These are phyloP conservation scores for Gymnocheta viridis DNA, from an alignment of 2,888 invertebrate species.

Conservation along the genomic window DNA sequence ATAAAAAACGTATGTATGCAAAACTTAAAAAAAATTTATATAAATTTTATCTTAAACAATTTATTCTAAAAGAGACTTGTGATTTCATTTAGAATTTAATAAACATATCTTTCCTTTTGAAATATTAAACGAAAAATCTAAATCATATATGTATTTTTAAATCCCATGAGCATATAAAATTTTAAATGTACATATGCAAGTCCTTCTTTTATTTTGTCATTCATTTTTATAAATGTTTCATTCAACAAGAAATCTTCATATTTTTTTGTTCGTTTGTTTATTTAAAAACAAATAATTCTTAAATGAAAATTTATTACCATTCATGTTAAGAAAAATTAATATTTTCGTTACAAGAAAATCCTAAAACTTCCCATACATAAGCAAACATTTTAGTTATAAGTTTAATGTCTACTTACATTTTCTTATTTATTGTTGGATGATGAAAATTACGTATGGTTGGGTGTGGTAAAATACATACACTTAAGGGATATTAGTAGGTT, in stretches of 20 bases:
- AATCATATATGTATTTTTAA: conserved; percentile 6
- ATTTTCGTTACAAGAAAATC: conserved; percentile 37
- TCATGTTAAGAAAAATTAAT: conserved; percentile 43
- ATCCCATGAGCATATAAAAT: conserved; percentile 23
- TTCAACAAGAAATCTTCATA: neutral
- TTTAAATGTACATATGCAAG: neutral
- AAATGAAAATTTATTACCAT: conserved; percentile 52
- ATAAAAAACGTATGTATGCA: too few relatives aligned
- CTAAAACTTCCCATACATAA: conserved; percentile 12
- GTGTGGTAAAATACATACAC: conserved; percentile 2
- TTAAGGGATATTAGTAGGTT: conserved; percentile 1
- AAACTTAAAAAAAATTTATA: too few relatives aligned
- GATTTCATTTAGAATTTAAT: too few relatives aligned
- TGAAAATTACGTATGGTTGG: conserved; percentile 3
- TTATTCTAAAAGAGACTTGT: too few relatives aligned
- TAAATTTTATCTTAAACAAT: too few relatives aligned
- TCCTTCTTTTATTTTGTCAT: neutral
- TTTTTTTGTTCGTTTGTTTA: neutral
- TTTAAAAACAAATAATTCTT: neutral
- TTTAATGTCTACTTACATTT: conserved; percentile 7
- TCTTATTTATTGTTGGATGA: conserved; percentile 5
- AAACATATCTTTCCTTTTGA: neutral
- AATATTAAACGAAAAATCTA: neutral
- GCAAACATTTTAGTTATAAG: conserved; percentile 1
- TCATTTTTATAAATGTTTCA: neutral